Conservation (phyloP, 2,113 vertebrate species). For the Oncorhynchus keta region DNA sequence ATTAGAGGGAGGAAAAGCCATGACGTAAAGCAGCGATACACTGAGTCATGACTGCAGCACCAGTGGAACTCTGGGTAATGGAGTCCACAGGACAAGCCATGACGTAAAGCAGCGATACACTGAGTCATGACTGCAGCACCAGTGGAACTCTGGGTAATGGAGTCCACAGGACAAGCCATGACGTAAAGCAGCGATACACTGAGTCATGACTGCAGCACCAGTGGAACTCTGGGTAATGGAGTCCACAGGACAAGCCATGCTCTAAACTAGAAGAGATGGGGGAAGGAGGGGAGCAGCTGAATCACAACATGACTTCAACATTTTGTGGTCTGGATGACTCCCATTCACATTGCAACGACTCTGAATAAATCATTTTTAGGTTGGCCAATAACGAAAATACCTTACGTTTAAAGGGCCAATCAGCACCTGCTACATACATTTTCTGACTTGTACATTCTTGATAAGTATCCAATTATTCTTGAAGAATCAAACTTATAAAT, state of each 20-base stretch:
- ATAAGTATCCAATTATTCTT: too few relatives aligned
- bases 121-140: too few relatives aligned
- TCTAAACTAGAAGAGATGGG: constrained; percentile 25
- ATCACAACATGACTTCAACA: constrained; percentile 41
- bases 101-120: neutral
- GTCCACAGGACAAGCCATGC: constrained; percentile 53
- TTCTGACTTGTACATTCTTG: too few relatives aligned
- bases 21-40: neutral
- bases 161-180: neutral
- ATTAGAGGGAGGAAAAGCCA: constrained; percentile 20
- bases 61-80: constrained; percentile 59
- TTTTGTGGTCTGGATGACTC: constrained; percentile 30
- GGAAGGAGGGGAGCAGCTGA: neutral
- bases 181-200: constrained; percentile 8
- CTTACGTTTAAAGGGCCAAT: too few relatives aligned
- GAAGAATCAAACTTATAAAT: too few relatives aligned
- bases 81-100: constrained; percentile 53
- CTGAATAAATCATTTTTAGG: too few relatives aligned
- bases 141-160: too few relatives aligned
- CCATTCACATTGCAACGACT: neutral
- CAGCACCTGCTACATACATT: too few relatives aligned
- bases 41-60: constrained; percentile 62
- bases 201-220: constrained; percentile 61
- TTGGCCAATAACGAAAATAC: too few relatives aligned
- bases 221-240: constrained; percentile 61